phyloP scores from a whole-genome alignment of 1,140 invertebrate species.

The Globodera ellingtonae region DNA sequence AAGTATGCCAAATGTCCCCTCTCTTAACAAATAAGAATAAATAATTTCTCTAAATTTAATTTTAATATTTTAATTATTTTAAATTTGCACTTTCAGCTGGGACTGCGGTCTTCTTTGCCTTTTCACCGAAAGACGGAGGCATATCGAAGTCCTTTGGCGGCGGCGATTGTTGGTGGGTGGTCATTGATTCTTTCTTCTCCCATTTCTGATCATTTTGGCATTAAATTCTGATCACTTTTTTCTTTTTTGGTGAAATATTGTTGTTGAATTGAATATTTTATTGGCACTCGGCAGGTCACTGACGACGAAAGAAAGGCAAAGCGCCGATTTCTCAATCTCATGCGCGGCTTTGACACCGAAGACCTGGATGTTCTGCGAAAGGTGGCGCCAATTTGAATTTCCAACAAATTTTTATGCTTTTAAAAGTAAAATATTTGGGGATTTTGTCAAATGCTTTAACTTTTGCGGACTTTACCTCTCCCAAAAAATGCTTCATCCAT shows the following conservation, averaged over 20 bases:
- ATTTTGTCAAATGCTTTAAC: slow-evolving; percentile 13
- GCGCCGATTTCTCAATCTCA: slow-evolving; percentile 60
- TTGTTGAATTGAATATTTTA: not conserved
- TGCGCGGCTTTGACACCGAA: slow-evolving; percentile 64
- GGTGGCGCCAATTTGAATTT: slow-evolving; percentile 35
- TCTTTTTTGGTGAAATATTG: no score
- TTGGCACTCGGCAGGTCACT: slow-evolving; percentile 50
- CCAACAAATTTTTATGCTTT: slow-evolving; percentile 5
- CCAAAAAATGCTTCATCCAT: not conserved
- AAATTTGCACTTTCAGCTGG: slow-evolving; percentile 16
- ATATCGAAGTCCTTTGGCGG: slow-evolving; percentile 50
- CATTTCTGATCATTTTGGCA: not conserved
- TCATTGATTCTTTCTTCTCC: not conserved
- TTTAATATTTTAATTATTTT: no score
- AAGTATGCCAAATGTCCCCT: no score
- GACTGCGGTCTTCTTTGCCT: slow-evolving; percentile 52
- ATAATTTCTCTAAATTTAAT: no score
- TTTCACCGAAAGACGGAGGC: slow-evolving; percentile 52
- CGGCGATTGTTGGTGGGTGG: slow-evolving; percentile 24
- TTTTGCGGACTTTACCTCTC: not conserved
- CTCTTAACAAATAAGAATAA: no score
- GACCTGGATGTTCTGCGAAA: slow-evolving; percentile 62
- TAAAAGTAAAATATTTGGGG: not conserved
- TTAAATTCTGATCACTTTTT: no score
- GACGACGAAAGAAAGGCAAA: slow-evolving; percentile 60